Evolutionary conservation across 2,888 invertebrate species (phyloP), one percentile per base, ranked within the genome.

Genomic region (Eilema sororculum): DNA sequence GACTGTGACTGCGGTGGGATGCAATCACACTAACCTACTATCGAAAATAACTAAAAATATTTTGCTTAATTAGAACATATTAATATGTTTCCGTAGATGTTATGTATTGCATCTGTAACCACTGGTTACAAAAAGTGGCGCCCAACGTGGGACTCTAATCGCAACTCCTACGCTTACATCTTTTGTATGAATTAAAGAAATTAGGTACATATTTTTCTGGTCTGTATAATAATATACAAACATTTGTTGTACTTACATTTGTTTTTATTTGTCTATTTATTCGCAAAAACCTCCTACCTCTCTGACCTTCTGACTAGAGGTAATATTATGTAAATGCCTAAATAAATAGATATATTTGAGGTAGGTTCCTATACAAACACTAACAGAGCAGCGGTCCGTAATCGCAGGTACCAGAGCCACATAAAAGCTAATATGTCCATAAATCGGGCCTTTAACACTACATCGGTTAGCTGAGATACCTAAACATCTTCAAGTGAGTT

Each of bases 371-470:
- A n/a, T 56, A 69, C 67, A 80, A 76, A 79, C 68, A 78, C 59
- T 65, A 76, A 70, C 68, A 75, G 71, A 69, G 71, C 67, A 69
- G 67, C 74, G 73, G 66, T n/a, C 71, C 73, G 73, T 84, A 83
- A 86, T 86, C 82, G 78, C 83, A 81, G 80, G 86, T 86, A 84
- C 87, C 84, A 85, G 83, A 85, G 75, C 70, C 74, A 28, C 86
- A 86, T 90, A 87, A 88, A 90, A 89, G 83, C 80, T 82, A 87
- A 90, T 82, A 81, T 75, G 73, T 79, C 67, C 78, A 78, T 84
- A 82, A 85, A 85, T 85, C 81, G 79, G 64, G 78, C 80, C 78
- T 84, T 81, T 80, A 82, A 77, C 81, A 83, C 81, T 77, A 79
- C 78, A 75, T 71, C 79, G 76, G 69, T 78, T 74, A 59, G 58